Percentiles rank a stretch among this genome's conserved stretches.
These are phyloP conservation scores for Eremobia ochroleuca DNA, from an alignment of 2,888 invertebrate genomes.

Conservation along the genomic window DNA sequence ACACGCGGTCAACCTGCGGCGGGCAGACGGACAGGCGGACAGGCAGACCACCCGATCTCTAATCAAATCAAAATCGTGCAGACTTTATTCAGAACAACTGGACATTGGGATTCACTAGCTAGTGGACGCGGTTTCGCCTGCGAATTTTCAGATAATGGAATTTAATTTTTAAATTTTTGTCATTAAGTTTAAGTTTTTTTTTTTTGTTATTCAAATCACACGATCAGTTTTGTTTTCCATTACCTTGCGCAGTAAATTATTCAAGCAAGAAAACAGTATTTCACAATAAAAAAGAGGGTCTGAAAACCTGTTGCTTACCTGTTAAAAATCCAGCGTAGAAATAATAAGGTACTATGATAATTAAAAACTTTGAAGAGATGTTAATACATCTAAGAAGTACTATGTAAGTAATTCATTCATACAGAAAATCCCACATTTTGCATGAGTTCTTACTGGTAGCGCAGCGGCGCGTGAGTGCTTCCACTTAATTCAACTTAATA, in stretches of 20 bases:
- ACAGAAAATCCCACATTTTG: conserved; percentile 13
- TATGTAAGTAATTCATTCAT: not conserved
- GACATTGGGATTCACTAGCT: conserved; percentile 22
- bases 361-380: not conserved
- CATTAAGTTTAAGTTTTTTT: no score
- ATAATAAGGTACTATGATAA: not conserved
- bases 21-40: conserved; percentile 34
- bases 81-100: conserved; percentile 53
- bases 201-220: not conserved
- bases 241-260: not conserved
- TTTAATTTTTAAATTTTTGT: not conserved
- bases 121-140: not conserved
- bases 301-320: not conserved
- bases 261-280: not conserved
- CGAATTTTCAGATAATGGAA: not conserved
- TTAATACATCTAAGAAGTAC: not conserved
- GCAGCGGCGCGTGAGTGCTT: conserved; percentile 61
- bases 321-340: not conserved
- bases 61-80: conserved; percentile 67
- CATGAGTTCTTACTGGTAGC: conserved; percentile 36
- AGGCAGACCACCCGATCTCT: conserved; percentile 71
- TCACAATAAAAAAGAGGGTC: not conserved
- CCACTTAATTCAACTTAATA: conserved; percentile 64
- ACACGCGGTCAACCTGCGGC: conserved; percentile 51
- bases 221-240: not conserved